Base-by-base conservation (phyloP, 1,140 invertebrate genomes). In the Papilio machaon region DNA sequence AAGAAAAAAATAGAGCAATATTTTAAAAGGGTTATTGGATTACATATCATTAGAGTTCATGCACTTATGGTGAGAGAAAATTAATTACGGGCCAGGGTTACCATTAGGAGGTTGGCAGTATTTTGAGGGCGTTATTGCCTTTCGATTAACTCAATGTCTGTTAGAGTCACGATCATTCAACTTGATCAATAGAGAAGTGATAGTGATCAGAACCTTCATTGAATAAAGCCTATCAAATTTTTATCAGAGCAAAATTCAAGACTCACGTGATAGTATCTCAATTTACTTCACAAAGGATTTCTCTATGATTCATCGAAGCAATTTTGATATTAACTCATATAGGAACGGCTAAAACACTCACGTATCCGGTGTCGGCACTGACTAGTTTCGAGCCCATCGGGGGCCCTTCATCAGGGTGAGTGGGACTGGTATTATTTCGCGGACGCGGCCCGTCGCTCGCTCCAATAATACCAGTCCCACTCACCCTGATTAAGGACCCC, bases 101-200 rank as follows among this genome's bases (percentile, higher is more conserved):
- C 23, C 19, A 64, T 64, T 23, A 13, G 23, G 23, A 35, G 30
- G 30, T 70, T 70, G 64, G 64, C 64, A 13, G 4, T 38, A 19
- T 67, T 17, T 23, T 35, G 64, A 38, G 30, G 64, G 35, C 30
- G 1, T 15, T 38, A 70, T 70, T 70, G 64, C 64, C 64, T 30
- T 70, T 70, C 10, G 60, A 64, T 30, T 64, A 70, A 70, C 30
- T 70, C 64, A 70, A 70, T 35, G 64, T 70, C 64, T 70, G 11
- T 67, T 35, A 38, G 60, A 64, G 64, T 70, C 64, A 70, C 64
- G 64, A 70, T 70, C 38, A 70, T 70, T 70, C 23, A 70, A 70
- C 64, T 15, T 17, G 13, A 70, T 70, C 64, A 70, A 70, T 67
- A 23, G 30, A 70, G 11, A 70, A n/a, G n/a, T n/a, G 23, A 70